A percentile compares a stretch with the other conserved stretches of the same genome.
Evolutionary conservation across 2,888 invertebrate species (phyloP).

Genomic region (Neuroscelio doddi): DNA sequence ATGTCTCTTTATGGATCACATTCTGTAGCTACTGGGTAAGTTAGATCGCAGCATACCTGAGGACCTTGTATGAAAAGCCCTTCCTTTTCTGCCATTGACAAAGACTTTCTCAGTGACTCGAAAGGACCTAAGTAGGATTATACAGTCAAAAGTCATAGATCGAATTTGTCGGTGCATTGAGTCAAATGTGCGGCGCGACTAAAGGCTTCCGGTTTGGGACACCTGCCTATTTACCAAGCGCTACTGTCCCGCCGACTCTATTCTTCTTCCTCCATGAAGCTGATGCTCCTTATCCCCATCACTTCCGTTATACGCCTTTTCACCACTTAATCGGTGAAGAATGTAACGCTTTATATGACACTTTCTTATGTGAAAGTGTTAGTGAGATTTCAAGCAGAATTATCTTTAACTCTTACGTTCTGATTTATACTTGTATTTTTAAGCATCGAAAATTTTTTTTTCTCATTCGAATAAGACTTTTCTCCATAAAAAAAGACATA

Average conservation of each 20-base stretch:
- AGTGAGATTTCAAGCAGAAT: too few relatives aligned
- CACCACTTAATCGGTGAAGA: slow-evolving; percentile 19
- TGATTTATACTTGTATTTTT: too few relatives aligned
- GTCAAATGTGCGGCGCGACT: slow-evolving; percentile 59
- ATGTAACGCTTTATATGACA: not conserved
- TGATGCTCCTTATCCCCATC: slow-evolving; percentile 29
- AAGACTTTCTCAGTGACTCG: slow-evolving; percentile 57
- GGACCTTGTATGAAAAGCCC: slow-evolving; percentile 23
- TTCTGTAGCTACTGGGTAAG: slow-evolving; percentile 17
- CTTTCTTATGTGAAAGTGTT: too few relatives aligned
- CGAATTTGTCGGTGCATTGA: slow-evolving; percentile 70
- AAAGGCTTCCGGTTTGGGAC: slow-evolving; percentile 71
- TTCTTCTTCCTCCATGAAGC: slow-evolving; percentile 19
- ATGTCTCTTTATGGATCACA: slow-evolving; percentile 13
- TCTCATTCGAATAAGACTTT: too few relatives aligned
- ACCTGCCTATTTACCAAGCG: slow-evolving; percentile 64
- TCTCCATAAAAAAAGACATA: too few relatives aligned
- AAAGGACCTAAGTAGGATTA: slow-evolving; percentile 62
- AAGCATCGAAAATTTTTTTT: too few relatives aligned
- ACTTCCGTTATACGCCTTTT: slow-evolving; percentile 43
- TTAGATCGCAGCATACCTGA: slow-evolving; percentile 24
- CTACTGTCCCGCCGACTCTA: slow-evolving; percentile 36
- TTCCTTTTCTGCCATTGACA: slow-evolving; percentile 30
- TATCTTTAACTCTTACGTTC: too few relatives aligned
- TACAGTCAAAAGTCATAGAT: slow-evolving; percentile 71